These are phyloP conservation scores for Lepidostoma basale DNA, from an alignment of 1,140 invertebrate species.

Conservation along the genomic window DNA sequence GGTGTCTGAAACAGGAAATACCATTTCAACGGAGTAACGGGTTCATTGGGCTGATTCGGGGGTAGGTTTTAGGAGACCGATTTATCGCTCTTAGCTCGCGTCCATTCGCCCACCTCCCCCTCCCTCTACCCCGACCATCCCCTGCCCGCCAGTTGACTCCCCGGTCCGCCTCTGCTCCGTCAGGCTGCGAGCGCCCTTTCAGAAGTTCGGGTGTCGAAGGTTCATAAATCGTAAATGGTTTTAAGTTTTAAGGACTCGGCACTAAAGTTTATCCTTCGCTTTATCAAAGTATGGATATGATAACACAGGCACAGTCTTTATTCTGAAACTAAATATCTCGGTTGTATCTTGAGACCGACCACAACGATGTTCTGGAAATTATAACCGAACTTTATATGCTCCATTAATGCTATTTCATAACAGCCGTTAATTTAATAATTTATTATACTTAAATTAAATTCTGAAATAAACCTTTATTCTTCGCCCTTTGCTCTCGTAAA, in stretches of 20 bases:
- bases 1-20: conserved; percentile 24
- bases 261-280: conserved; percentile 17
- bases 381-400: too few species aligned
- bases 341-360: too few species aligned
- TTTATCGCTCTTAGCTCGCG: conserved; percentile 19
- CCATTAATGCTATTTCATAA: too few species aligned
- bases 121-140: not conserved
- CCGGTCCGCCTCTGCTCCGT: not conserved
- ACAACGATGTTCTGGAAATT: too few species aligned
- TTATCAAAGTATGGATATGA: too few species aligned
- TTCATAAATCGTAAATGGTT: conserved; percentile 26
- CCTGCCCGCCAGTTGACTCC: not conserved
- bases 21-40: conserved; percentile 20
- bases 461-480: too few species aligned
- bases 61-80: conserved; percentile 21
- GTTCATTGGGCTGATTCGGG: conserved; percentile 21
- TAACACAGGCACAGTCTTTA: too few species aligned
- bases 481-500: too few species aligned
- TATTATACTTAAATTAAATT: too few species aligned
- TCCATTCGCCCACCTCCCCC: not conserved
- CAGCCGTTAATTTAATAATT: too few species aligned
- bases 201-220: conserved; percentile 12
- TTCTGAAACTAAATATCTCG: too few species aligned
- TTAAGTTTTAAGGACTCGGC: conserved; percentile 19
- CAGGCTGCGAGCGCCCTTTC: too few species aligned